These are phyloP conservation scores for Esox lucius DNA, from an alignment of 2,797 vertebrate species.

Conservation along the genomic window DNA sequence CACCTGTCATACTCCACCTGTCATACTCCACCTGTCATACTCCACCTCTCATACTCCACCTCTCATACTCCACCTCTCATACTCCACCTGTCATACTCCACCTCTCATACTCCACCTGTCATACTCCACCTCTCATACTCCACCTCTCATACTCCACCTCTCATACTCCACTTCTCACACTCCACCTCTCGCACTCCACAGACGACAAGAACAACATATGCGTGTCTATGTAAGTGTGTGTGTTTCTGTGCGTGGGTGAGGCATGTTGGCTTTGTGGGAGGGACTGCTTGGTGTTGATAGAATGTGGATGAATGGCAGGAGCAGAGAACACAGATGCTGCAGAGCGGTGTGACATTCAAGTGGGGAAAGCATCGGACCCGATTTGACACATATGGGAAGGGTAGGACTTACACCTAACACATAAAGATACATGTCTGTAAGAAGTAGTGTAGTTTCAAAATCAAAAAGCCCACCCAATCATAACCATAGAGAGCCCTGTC, in stretches of 20 bases:
- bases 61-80: no score
- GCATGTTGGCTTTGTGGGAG: constrained; percentile 4
- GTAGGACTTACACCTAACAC: constrained; percentile 11
- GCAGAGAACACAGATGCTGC: neutral
- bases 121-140: neutral
- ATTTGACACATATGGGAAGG: constrained; percentile 22
- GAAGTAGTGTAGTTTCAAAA: constrained; percentile 19
- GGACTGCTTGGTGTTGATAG: constrained; percentile 7
- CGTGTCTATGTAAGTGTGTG: neutral
- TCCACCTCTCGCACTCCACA: neutral
- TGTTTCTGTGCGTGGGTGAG: neutral
- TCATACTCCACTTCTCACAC: no score
- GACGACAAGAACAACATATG: neutral
- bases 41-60: neutral
- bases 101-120: no score
- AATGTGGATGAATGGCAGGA: neutral
- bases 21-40: no score
- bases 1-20: no score
- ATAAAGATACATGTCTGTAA: constrained; percentile 15
- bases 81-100: no score
- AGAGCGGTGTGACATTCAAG: neutral
- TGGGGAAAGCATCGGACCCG: constrained; percentile 9
- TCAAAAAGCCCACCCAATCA: constrained; percentile 33
- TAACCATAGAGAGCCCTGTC: constrained; percentile 25
- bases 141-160: no score